Percentiles rank a stretch among this genome's conserved stretches.
These are phyloP conservation scores for Proterorhinus semilunaris DNA, from an alignment of 2,113 vertebrate species.

Conservation along the genomic window DNA sequence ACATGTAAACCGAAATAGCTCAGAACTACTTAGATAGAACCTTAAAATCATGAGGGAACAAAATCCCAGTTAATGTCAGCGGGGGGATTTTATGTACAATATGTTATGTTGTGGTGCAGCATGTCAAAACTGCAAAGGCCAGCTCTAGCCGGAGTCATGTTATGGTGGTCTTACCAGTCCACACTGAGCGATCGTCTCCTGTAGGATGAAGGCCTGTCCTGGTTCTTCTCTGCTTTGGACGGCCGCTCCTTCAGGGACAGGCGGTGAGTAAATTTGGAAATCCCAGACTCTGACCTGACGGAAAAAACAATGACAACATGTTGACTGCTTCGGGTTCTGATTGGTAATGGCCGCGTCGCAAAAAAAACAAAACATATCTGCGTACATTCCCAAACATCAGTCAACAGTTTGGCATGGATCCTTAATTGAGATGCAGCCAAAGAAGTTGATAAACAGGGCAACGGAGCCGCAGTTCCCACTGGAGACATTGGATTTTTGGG, in stretches of 20 bases:
- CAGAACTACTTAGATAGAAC: too few relatives aligned
- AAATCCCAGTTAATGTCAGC: too few relatives aligned
- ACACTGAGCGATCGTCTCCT: conserved; percentile 86
- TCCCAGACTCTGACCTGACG: conserved; percentile 81
- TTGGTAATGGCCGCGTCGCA: conserved; percentile 20
- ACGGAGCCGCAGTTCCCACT: conserved; percentile 47
- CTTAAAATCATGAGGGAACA: too few relatives aligned
- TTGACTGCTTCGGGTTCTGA: background rate
- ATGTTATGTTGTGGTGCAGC: too few relatives aligned
- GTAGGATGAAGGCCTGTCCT: conserved; percentile 75
- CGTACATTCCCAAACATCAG: conserved; percentile 9
- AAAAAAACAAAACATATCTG: conserved; percentile 11
- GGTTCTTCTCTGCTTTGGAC: conserved; percentile 79
- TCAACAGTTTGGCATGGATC: conserved; percentile 23
- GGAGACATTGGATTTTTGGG: conserved; percentile 57
- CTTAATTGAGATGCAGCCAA: conserved; percentile 28
- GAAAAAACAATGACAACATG: conserved; percentile 21
- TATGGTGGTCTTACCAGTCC: conserved; percentile 82
- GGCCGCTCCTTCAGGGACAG: conserved; percentile 87
- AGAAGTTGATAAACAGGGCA: conserved; percentile 49
- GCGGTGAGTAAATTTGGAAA: conserved; percentile 85
- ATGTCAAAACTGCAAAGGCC: background rate
- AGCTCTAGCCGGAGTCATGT: background rate
- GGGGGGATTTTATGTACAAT: too few relatives aligned
- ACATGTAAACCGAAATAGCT: too few relatives aligned